A percentile compares a stretch with the other conserved stretches of the same genome.
These are phyloP conservation scores for Muntiacus muntjak DNA, from an alignment of 2,113 vertebrate species.

Conservation along the genomic window DNA sequence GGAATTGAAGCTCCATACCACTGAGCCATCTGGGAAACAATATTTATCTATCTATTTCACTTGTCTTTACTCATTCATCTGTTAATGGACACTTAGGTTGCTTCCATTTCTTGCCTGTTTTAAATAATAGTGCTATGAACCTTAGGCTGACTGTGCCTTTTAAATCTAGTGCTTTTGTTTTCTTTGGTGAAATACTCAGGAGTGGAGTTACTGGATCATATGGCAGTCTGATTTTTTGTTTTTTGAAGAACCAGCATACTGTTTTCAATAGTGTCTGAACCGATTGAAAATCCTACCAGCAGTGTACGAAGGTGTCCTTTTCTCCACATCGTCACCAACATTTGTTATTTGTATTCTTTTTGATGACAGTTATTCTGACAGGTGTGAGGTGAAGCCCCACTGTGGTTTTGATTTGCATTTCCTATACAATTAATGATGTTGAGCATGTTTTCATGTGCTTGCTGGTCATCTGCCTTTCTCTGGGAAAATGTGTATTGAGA, in stretches of 20 bases:
- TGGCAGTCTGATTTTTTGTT: neutral
- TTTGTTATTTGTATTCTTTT: neutral
- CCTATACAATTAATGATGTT: too few relatives aligned
- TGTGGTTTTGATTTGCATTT: neutral
- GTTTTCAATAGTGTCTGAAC: neutral
- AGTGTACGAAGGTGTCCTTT: neutral
- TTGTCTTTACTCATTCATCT: neutral
- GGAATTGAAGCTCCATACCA: neutral
- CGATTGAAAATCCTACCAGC: neutral
- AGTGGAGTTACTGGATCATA: neutral
- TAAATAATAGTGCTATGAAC: neutral
- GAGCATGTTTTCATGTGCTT: neutral
- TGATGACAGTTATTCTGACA: neutral
- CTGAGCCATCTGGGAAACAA: neutral
- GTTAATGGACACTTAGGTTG: neutral
- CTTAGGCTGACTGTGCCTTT: neutral
- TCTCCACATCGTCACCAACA: neutral
- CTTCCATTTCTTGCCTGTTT: neutral
- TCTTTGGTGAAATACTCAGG: neutral
- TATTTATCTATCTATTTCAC: neutral
- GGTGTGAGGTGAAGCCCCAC: neutral
- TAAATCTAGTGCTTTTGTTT: neutral
- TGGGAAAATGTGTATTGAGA: neutral
- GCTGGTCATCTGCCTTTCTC: neutral
- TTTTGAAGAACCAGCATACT: neutral